Evolutionary conservation across 1,140 invertebrate species (phyloP), one percentile per base, ranked within the genome.

Genomic region (Teleopsis dalmanni): DNA sequence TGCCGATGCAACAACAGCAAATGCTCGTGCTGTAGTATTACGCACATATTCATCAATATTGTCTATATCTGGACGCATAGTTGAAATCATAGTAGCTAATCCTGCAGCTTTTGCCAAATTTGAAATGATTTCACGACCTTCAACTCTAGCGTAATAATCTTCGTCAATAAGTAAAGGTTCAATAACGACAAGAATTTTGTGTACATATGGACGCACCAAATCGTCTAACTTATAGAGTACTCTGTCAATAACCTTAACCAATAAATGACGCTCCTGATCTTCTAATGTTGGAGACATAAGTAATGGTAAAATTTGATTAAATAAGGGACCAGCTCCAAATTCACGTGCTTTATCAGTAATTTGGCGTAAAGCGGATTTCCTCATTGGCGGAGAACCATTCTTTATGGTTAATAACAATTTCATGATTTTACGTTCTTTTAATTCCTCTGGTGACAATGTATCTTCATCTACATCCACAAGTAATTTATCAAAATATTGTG

Each of bases 71-170:
- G 97, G 97, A 73, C 97, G 80, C 97, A 99, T 99, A 0, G 96
- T 99, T 1, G 96, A 99, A 60, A 99, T 99, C 97, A 99, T 99
- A 8, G 97, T 99, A 1, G 97, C 97, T 22, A 99, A 76, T 50
- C 97, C 97, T n/a, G 97, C 97, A 16, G 97, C 97, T 76, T 99
- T 99, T 0, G 97, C 95, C 58, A 99, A 77, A 76, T 99, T 99
- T 0, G 95, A 99, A 62, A 99, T 99, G 53, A 99, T 99, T 75
- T 99, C 97, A 70, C 97, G 79, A 45, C 96, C 95, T 75, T 99
- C 97, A 5, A 99, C 96, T 68, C 97, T 85, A 33, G 97, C 96
- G 74, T 99, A 99, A 71, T 99, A 99, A 75, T 99, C 97, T 80
- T 99, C 97, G 72, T 99, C 97, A 71, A 99, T 99, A 5, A 99